phyloP scores from a whole-genome alignment of 2,888 invertebrate species.

The Allolobophora icterica region DNA sequence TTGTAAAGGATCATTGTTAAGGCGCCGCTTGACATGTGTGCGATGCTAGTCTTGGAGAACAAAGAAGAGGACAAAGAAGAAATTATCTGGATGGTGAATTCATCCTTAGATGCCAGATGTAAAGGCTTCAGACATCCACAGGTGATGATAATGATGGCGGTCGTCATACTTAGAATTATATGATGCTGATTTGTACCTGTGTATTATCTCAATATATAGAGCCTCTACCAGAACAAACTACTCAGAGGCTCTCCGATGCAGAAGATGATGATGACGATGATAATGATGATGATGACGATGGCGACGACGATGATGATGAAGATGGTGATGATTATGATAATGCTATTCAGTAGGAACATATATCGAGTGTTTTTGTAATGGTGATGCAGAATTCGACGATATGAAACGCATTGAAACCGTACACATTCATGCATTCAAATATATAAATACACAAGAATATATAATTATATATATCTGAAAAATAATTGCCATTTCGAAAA shows the following conservation, averaged over 20 bases:
- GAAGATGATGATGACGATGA: no score
- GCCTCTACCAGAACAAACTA: neutral
- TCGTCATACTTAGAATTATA: neutral
- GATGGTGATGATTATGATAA: constrained; percentile 6
- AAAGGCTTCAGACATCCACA: no score
- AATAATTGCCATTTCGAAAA: neutral
- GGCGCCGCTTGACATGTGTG: no score
- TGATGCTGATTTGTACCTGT: neutral
- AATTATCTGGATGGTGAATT: no score
- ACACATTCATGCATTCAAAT: neutral
- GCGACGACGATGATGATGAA: neutral
- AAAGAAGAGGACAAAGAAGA: no score
- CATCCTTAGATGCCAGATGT: no score
- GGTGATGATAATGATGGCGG: neutral
- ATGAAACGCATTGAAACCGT: no score
- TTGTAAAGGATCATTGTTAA: no score
- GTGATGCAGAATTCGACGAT: no score
- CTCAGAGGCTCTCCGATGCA: neutral
- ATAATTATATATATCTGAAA: neutral
- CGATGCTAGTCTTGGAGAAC: no score
- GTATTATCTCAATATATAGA: neutral
- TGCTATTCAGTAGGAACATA: no score
- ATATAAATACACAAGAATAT: neutral
- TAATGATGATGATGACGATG: neutral
- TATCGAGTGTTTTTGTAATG: no score